These are phyloP conservation scores for Calidris pygmaea DNA, from an alignment of 2,113 vertebrate genomes.

Conservation along the genomic window DNA sequence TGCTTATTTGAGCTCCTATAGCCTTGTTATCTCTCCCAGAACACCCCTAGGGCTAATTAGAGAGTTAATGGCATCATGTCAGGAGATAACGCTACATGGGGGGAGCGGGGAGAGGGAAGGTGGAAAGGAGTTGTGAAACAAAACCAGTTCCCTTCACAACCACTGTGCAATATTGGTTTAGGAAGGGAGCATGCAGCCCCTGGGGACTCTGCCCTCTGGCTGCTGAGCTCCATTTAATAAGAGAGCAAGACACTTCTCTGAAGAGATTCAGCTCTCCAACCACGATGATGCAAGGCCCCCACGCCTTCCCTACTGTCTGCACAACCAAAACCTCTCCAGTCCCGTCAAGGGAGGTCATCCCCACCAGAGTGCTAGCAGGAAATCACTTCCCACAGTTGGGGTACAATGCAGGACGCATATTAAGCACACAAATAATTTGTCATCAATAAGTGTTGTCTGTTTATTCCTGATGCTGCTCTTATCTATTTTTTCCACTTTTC, in stretches of 20 bases:
- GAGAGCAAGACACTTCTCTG: not conserved
- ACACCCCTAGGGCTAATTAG: conserved; percentile 73
- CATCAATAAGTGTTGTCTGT: not conserved
- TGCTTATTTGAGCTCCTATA: conserved; percentile 64
- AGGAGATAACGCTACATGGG: conserved; percentile 38
- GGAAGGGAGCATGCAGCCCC: not conserved
- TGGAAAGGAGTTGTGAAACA: conserved; percentile 54
- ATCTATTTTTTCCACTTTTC: not conserved
- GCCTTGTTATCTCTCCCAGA: conserved; percentile 57
- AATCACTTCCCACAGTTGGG: not conserved
- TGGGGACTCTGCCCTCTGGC: not conserved
- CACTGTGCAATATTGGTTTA: conserved; percentile 41
- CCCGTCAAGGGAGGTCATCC: not conserved
- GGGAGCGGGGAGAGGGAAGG: conserved; percentile 25
- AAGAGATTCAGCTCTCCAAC: conserved; percentile 10
- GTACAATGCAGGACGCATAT: rapidly evolving
- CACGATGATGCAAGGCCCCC: conserved; percentile 34
- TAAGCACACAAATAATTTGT: not conserved
- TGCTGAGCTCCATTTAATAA: not conserved
- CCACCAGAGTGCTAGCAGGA: not conserved
- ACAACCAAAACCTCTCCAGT: not conserved
- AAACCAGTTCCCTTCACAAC: conserved; percentile 58
- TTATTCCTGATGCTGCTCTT: not conserved
- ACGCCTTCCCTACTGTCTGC: not conserved
- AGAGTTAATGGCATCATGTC: conserved; percentile 59